Evolutionary conservation across 2,797 vertebrate genomes (phyloP), one percentile per base, ranked within the genome.

Genomic region (Anguilla marmorata): DNA sequence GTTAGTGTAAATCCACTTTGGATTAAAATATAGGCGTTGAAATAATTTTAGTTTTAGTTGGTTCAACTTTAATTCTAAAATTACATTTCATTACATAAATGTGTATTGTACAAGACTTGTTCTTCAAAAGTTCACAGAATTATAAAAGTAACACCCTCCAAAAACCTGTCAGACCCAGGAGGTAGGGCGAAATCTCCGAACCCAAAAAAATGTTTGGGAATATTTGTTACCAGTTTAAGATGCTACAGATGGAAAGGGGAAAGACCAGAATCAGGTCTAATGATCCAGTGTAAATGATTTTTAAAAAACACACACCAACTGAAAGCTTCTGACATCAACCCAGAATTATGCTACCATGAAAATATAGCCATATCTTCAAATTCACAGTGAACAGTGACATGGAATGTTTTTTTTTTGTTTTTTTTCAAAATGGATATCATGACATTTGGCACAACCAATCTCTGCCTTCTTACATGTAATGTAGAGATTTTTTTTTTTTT

Each of bases 61-160:
- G 83, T 91, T 91, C 45, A 82, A 82, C 41, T 95, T 94, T 94
- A 94, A 94, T 91, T 95, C 84, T 93, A 94, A 93, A 95, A 94
- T 95, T 93, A 95, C 94, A 96, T 95, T 95, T 94, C 94, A 92
- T 95, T 94, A 94, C 94, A 96, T 94, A 95, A 91, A 91, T 91
- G 89, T 87, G 89, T 95, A 95, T 95, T 94, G 94, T 94, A 96
- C 95, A 96, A 96, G 95, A 93, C 91, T 94, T 94, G 93, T 94
- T 90, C 91, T 93, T 93, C 93, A 94, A 94, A 94, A 91, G 92
- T 95, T 93, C 90, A 90, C 91, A 94, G 89, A 93, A 95, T 93
- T 56, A 83, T 92, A 92, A 94, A 93, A 92, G 91, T 94, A 93
- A 95, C 93, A 95, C 93, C 94, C 92, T 94, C 91, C 92, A 93